phyloP scores from a whole-genome alignment of 2,888 invertebrate genomes.

The Eucriotettix oculatus region DNA sequence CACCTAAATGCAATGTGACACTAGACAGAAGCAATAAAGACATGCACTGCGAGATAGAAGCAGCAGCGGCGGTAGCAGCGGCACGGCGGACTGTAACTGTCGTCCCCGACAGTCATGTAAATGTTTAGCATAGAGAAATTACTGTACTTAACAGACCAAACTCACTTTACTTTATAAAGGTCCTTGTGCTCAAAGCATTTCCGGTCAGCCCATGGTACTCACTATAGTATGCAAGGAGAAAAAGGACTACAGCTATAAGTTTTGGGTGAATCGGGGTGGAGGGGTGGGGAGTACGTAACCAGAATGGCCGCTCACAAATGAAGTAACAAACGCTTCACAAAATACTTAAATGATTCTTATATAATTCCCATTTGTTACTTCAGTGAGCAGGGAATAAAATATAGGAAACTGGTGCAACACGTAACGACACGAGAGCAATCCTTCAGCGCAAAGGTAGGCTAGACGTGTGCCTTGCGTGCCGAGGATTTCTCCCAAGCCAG shows the following conservation, averaged over 20 bases:
- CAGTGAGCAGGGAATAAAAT: slow-evolving; percentile 16
- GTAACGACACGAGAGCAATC: background rate
- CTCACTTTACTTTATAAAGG: slow-evolving; percentile 12
- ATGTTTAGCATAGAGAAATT: slow-evolving; percentile 14
- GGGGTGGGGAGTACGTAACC: slow-evolving; percentile 14
- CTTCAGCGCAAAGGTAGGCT: background rate
- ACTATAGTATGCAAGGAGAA: slow-evolving; percentile 14
- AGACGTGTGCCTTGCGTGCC: background rate
- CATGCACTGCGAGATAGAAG: slow-evolving; percentile 14
- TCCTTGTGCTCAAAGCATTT: slow-evolving; percentile 16
- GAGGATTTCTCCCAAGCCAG: slow-evolving; percentile 9
- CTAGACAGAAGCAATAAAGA: slow-evolving; percentile 17
- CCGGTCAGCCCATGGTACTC: slow-evolving; percentile 15
- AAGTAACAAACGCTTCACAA: slow-evolving; percentile 15
- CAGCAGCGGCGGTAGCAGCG: slow-evolving; percentile 8
- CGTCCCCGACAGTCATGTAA: slow-evolving; percentile 7
- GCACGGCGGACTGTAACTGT: slow-evolving; percentile 2
- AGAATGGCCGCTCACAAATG: slow-evolving; percentile 16
- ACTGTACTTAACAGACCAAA: slow-evolving; percentile 14
- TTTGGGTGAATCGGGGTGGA: slow-evolving; percentile 7
- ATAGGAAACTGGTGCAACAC: slow-evolving; percentile 14
- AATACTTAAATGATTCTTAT: slow-evolving; percentile 14
- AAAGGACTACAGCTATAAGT: slow-evolving; percentile 12
- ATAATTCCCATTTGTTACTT: slow-evolving; percentile 14
- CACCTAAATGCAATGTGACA: slow-evolving; percentile 17